phyloP scores from a whole-genome alignment of 2,113 vertebrate species.

The Caretta caretta region DNA sequence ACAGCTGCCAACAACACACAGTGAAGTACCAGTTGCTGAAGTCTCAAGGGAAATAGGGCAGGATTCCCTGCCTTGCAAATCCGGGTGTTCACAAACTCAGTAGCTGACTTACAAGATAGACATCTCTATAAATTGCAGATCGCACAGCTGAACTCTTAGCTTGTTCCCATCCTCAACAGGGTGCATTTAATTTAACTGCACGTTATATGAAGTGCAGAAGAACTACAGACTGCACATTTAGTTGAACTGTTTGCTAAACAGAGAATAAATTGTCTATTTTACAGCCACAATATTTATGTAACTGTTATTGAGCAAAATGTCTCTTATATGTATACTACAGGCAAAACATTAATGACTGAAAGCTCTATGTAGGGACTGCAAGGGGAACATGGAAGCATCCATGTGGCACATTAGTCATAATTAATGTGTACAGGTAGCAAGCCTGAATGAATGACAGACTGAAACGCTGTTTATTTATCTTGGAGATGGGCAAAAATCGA shows the following conservation, averaged over 20 bases:
- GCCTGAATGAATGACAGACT: not conserved
- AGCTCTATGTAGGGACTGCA: not conserved
- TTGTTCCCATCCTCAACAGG: not conserved
- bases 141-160: rapidly evolving
- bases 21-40: not conserved
- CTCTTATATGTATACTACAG: not conserved
- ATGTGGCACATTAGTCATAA: not conserved
- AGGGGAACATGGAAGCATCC: not conserved
- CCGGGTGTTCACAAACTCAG: rapidly evolving
- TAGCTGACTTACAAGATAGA: rapidly evolving
- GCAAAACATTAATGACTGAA: not conserved
- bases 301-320: not conserved
- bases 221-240: not conserved
- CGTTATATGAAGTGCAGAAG: not conserved
- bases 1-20: not conserved
- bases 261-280: not conserved
- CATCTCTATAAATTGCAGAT: rapidly evolving
- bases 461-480: not conserved
- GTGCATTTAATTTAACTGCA: rapidly evolving
- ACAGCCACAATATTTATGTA: rapidly evolving
- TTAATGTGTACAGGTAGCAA: not conserved
- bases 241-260: rapidly evolving
- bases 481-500: not conserved
- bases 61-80: not conserved
- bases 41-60: not conserved